phyloP scores from a whole-genome alignment of 2,888 invertebrate genomes.

The Drosophila suboccidentalis region DNA sequence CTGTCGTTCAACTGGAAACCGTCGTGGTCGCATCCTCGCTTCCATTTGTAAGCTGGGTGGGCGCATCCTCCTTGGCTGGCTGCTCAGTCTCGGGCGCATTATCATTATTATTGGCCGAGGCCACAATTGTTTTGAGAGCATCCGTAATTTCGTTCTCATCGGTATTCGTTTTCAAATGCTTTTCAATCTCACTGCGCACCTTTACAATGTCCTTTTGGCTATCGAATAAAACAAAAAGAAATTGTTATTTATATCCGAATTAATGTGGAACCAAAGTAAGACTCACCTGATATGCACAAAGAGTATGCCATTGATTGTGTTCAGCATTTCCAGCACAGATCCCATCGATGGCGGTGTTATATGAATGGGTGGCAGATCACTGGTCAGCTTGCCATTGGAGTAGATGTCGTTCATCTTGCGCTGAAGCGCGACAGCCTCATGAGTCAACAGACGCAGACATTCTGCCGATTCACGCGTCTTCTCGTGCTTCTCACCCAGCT shows the following conservation, averaged over 20 bases:
- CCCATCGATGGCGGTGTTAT: constrained; percentile 99
- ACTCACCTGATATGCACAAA: constrained; percentile 97
- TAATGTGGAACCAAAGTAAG: background rate
- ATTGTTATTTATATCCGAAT: background rate
- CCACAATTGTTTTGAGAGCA: constrained; percentile 77
- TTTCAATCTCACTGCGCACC: constrained; percentile 96
- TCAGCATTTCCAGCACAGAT: constrained; percentile 98
- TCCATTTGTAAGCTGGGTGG: constrained; percentile 50
- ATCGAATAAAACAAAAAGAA: background rate
- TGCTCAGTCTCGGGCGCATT: constrained; percentile 49
- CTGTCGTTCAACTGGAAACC: constrained; percentile 69
- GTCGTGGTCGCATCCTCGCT: constrained; percentile 17
- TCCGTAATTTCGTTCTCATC: constrained; percentile 79
- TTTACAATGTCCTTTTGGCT: constrained; percentile 98
- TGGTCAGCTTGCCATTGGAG: constrained; percentile 91
- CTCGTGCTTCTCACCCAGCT: constrained; percentile 98
- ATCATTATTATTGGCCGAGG: constrained; percentile 65
- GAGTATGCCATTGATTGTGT: constrained; percentile 98
- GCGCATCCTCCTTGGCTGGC: constrained; percentile 20
- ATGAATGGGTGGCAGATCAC: constrained; percentile 93
- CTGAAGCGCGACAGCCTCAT: constrained; percentile 99
- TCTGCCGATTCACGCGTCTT: constrained; percentile 99
- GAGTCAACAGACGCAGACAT: constrained; percentile 97
- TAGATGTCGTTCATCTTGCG: constrained; percentile 99
- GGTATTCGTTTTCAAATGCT: constrained; percentile 89